Base-by-base conservation (phyloP, 2,113 vertebrate genomes). In the Oncorhynchus kisutch region DNA sequence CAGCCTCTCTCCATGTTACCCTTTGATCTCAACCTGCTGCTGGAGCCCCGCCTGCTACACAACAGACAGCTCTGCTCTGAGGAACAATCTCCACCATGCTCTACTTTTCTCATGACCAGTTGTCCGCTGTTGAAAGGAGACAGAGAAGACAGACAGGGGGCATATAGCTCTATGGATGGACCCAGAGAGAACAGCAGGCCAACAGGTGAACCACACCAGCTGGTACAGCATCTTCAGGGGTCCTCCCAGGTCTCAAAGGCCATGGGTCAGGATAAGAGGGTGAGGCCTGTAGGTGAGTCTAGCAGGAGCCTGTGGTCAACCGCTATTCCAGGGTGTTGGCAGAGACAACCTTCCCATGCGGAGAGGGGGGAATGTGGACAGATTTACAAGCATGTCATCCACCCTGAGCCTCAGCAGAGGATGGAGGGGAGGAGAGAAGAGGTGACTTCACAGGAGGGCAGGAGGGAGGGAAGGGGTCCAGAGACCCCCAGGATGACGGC, bases 1-100 rank as follows among this genome's bases (percentile, higher is more conserved):
- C 97, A 98, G 86, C 98, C 97, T 0, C 94, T 99, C 27, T 96
- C 96, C 4, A 90, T 96, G 76, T 86, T 99, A 78, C 97, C 96
- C 77, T 99, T 99, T 88, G 95, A 95, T 88, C 93, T 99, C 14
- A 96, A 98, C 89, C 84, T 98, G 48, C 94, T 98, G 3, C 95
- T 97, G 0, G 95, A 99, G 88, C 91, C 95, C 60, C 92, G 89
- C 76, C 90, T 97, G 78, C 91, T 95, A 81, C 91, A 88, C 31
- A 94, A 91, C 69, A 91, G 93, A 68, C 92, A 94, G 82, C 91
- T 96, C 76, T 92, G 93, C 2, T 68, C 77, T 0, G 93, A 93
- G 60, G 93, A 93, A 74, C 94, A 93, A 75, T 91, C 45, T 93
- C 95, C 0, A 78, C 94, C 39, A 0, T 95, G 95, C 91, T 96